Base-by-base conservation (phyloP, 2,888 invertebrate species). In the Dasypolia templi region DNA sequence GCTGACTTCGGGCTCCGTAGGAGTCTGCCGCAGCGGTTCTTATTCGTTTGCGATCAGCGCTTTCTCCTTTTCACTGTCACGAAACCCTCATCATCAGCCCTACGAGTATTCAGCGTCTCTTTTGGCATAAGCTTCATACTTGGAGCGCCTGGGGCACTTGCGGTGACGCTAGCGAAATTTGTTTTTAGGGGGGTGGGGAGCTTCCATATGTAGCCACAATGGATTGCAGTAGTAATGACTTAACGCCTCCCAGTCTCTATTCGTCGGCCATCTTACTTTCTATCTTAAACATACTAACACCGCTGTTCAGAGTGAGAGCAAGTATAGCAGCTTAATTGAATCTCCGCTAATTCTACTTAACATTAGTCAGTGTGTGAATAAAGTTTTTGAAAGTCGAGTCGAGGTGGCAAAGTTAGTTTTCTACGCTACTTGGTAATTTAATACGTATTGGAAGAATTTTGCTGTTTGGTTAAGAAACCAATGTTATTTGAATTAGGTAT, bases 321-420 rank as follows among this genome's bases (percentile, higher is more conserved):
- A n/a, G n/a, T n/a, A n/a, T n/a, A n/a, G n/a, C n/a, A n/a, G n/a
- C n/a, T 64, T 72, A 82, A 80, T 80, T 77, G 72, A 72, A 80
- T 82, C 58, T 32, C 11, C n/a, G 44, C 72, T 72, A 80, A 82
- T 72, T 77, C 72, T 55, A 72, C 72, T 82, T 58, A 55, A 73
- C 68, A 72, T 77, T 63, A 65, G 56, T 61, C n/a, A 53, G 49
- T 42, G 63, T 55, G 72, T 44, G 63, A 75, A 56, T 51, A 19
- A 62, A 72, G 55, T 82, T 72, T 58, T 67, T 66, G 71, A 77
- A 79, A 72, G 55, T 63, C 29, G 53, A 68, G 29, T 56, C 39
- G 59, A 49, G 55, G 46, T 53, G 44, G 55, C 49, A 14, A 55
- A 76, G 76, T 75, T 81, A 44, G 58, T 44, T 81, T 70, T 69